These are phyloP conservation scores for Peromyscus maniculatus DNA, from an alignment of 2,113 vertebrate species.

Conservation along the genomic window DNA sequence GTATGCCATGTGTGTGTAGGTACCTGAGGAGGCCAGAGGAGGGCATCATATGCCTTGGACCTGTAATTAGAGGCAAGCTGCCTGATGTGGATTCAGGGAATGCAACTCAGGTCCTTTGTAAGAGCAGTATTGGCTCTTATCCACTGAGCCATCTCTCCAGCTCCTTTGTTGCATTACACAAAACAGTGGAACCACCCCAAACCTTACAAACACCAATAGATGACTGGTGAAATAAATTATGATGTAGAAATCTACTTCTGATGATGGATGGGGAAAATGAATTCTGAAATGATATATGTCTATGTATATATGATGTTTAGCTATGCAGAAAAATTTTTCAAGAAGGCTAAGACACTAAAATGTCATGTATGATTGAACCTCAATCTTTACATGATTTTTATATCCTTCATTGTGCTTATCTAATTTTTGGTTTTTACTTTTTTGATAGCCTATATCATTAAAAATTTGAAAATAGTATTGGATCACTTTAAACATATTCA, in stretches of 20 bases:
- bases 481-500: neutral
- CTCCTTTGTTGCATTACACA: neutral
- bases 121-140: neutral
- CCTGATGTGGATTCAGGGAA: too few species aligned
- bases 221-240: constrained; percentile 49
- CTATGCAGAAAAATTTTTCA: constrained; percentile 46
- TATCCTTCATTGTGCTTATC: constrained; percentile 26
- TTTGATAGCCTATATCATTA: constrained; percentile 16
- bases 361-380: constrained; percentile 12
- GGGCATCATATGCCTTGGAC: neutral
- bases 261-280: constrained; percentile 21
- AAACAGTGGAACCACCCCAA: neutral
- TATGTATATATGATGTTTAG: neutral
- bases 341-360: neutral
- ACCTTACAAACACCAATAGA: constrained; percentile 8
- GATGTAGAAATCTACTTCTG: constrained; percentile 31
- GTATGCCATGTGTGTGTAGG: neutral
- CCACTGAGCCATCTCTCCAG: too few species aligned
- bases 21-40: neutral
- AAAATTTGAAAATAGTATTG: constrained; percentile 1
- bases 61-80: neutral
- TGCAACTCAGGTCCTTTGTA: neutral
- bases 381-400: neutral
- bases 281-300: neutral
- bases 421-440: constrained; percentile 45